Evolutionary conservation across 2,888 invertebrate genomes (phyloP).

Genomic region (Amblyteles armatorius): DNA sequence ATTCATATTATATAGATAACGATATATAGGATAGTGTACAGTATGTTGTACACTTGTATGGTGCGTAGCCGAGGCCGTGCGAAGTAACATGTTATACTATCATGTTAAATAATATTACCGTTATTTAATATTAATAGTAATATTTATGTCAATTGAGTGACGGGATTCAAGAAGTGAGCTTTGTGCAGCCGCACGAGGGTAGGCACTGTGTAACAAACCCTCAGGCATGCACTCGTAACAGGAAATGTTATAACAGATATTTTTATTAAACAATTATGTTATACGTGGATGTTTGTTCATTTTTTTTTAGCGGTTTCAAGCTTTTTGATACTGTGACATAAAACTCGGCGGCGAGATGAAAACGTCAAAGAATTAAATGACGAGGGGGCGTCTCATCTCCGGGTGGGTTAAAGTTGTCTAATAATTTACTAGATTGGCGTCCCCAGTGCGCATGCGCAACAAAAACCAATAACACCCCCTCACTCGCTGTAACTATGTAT

Average conservation of each 20-base stretch:
- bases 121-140: no score
- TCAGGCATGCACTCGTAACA: not conserved
- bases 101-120: no score
- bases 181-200: not conserved
- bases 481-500: constrained; percentile 9
- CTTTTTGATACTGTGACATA: not conserved
- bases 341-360: constrained; percentile 10
- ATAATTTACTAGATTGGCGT: constrained; percentile 83
- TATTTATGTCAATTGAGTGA: not conserved
- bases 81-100: no score
- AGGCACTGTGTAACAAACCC: not conserved
- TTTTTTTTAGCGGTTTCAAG: not conserved
- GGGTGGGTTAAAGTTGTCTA: constrained; percentile 80
- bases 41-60: no score
- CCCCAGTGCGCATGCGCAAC: constrained; percentile 82
- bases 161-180: not conserved
- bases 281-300: not conserved
- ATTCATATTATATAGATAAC: no score
- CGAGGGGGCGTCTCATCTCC: constrained; percentile 75
- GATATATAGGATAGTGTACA: no score
- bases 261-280: not conserved
- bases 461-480: constrained; percentile 82
- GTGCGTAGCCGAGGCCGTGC: no score
- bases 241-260: not conserved
- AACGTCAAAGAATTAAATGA: constrained; percentile 70